Evolutionary conservation across 2,797 vertebrate species (phyloP).

Genomic region (Channa striata): DNA sequence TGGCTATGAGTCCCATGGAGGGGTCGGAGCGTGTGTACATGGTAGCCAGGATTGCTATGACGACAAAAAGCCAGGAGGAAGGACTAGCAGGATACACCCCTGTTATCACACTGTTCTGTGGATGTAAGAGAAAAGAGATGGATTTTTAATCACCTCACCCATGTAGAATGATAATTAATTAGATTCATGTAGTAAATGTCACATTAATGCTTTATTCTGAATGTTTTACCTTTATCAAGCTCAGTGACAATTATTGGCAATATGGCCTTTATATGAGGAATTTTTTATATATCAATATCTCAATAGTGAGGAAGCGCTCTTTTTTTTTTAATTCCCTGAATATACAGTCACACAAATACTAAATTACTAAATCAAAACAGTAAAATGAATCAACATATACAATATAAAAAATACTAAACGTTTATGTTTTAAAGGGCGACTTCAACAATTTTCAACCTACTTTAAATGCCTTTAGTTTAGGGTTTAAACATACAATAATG

Average conservation of each 20-base stretch:
- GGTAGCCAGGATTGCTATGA: conserved; percentile 91
- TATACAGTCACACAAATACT: too few species aligned
- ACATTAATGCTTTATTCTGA: neutral
- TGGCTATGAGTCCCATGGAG: conserved; percentile 93
- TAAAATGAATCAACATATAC: too few species aligned
- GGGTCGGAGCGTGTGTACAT: conserved; percentile 93
- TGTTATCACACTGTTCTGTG: conserved; percentile 89
- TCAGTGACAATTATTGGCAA: neutral
- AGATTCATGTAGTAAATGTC: neutral
- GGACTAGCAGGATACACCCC: conserved; percentile 92
- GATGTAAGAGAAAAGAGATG: neutral
- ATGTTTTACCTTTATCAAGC: neutral
- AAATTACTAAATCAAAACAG: too few species aligned
- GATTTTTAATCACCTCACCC: neutral
- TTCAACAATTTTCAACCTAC: too few species aligned
- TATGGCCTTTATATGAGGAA: too few species aligned
- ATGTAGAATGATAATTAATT: neutral
- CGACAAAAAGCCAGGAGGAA: conserved; percentile 93
- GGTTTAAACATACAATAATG: too few species aligned
- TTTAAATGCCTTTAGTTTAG: too few species aligned
- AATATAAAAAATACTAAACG: too few species aligned
- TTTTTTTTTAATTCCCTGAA: too few species aligned
- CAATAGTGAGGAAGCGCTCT: too few species aligned
- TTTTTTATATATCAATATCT: too few species aligned
- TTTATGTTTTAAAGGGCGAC: neutral